Conservation (phyloP, 1,140 invertebrate genomes). For the Frieseomelitta varia region DNA sequence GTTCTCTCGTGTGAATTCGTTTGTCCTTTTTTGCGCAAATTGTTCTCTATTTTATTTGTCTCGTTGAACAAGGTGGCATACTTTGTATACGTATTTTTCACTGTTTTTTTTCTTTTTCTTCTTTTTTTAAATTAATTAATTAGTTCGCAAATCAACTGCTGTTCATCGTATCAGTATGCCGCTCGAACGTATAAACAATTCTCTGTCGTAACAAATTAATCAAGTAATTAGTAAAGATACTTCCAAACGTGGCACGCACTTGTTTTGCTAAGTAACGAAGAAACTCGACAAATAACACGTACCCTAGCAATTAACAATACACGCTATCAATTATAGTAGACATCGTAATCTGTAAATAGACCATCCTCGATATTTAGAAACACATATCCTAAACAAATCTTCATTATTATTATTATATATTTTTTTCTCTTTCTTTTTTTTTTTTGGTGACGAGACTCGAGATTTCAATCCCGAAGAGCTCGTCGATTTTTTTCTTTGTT, state of each 20-base stretch:
- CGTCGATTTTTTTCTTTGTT: background rate
- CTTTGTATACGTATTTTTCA: background rate
- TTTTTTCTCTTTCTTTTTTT: background rate
- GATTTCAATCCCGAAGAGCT: background rate
- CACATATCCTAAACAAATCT: background rate
- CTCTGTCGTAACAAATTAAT: background rate
- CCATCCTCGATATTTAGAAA: slow-evolving; percentile 8
- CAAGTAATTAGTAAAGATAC: background rate
- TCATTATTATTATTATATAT: no score
- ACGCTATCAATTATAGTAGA: slow-evolving; percentile 27
- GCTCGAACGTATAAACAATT: background rate
- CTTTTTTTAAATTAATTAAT: background rate
- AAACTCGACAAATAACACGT: slow-evolving; percentile 13
- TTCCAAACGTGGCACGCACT: background rate
- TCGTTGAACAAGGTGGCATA: background rate
- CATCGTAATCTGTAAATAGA: slow-evolving; percentile 13
- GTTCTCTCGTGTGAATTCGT: background rate
- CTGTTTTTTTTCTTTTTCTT: background rate
- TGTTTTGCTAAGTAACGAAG: slow-evolving; percentile 5
- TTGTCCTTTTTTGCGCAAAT: background rate
- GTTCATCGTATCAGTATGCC: background rate
- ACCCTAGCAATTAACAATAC: slow-evolving; percentile 19
- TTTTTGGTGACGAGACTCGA: slow-evolving; percentile 16
- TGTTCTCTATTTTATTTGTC: background rate
- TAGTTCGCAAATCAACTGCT: background rate